Conservation (phyloP, 2,113 vertebrate genomes). For the Bubo blakistoni region DNA sequence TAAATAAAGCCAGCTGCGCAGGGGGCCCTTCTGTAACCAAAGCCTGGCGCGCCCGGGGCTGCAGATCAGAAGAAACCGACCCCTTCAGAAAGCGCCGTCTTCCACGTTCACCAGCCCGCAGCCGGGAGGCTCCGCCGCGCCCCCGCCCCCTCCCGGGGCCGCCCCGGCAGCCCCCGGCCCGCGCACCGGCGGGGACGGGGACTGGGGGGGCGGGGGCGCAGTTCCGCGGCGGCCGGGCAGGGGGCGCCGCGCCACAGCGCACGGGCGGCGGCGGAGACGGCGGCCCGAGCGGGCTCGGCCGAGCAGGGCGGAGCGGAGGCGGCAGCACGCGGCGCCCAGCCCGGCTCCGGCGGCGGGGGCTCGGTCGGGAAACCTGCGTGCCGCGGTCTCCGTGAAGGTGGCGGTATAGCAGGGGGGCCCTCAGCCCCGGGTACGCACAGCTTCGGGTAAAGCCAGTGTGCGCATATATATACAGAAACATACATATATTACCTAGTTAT, state of each 20-base stretch:
- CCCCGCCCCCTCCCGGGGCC: not conserved
- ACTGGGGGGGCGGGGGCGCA: not conserved
- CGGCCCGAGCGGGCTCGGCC: not conserved
- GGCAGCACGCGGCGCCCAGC: not conserved
- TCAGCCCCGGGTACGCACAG: not conserved
- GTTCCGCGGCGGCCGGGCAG: not conserved
- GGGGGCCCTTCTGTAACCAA: not conserved
- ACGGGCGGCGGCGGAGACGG: not conserved
- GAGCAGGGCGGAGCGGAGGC: not conserved
- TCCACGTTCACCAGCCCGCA: not conserved
- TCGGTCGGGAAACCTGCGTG: not conserved
- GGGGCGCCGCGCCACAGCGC: conserved; percentile 18
- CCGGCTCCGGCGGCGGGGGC: not conserved
- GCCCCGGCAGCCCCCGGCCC: not conserved
- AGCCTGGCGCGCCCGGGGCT: not conserved
- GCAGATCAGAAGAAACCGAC: not conserved
- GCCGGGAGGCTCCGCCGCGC: not conserved
- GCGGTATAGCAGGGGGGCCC: not conserved
- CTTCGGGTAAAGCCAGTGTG: not conserved
- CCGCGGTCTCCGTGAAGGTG: not conserved
- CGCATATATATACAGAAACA: not conserved
- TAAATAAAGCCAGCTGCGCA: not conserved
- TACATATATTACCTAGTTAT: not conserved
- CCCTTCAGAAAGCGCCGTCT: too few species aligned
- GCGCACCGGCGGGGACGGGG: not conserved